Evolutionary conservation across 1,140 invertebrate genomes (phyloP), one percentile per base, ranked within the genome.

Genomic region (Ostrea edulis): DNA sequence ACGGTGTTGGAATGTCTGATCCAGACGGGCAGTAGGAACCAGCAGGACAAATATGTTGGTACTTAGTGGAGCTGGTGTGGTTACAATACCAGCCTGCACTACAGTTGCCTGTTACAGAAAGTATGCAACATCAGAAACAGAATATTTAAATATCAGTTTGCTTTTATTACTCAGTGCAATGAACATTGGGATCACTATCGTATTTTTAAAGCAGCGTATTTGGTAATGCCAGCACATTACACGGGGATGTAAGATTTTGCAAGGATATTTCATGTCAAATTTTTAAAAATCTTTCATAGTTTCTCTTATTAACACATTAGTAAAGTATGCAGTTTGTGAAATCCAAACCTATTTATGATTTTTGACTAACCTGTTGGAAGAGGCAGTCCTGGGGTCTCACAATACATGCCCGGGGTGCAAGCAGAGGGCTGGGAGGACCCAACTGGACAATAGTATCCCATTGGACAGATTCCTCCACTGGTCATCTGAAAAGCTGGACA

Each of bases 41-140:
- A 20, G 85, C 89, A 7, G 94, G 93, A 90, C 94, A 94, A 22
- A 89, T 87, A 71, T 89, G 81, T 87, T 94, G 93, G 55, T 89
- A 88, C 12, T 93, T 91, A 22, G 89, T 85, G 11, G 90, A 88
- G 87, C 93, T 94, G 8, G 92, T 93, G 83, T 92, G 91, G 84
- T 92, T 94, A 86, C 94, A 94, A 90, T 94, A 94, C 89, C 88
- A 94, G 0, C 93, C 93, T 51, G 90, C 91, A 82, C 87, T 90
- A 87, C 94, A 94, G 86, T 93, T 91, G 54, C 94, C 94, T 94
- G 83, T 25, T 77, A 82, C 35, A 35, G 85, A 12, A 77, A 35
- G 14, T 29, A 77, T 29, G 14, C 12, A 8, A 12, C 8, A 81
- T 22, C 9, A 29, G 14, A 0, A 81, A 29, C 8, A 81, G 5